Evolutionary conservation across 2,113 vertebrate genomes (phyloP), one percentile per base, ranked within the genome.

Genomic region (Elephantulus edwardii): DNA sequence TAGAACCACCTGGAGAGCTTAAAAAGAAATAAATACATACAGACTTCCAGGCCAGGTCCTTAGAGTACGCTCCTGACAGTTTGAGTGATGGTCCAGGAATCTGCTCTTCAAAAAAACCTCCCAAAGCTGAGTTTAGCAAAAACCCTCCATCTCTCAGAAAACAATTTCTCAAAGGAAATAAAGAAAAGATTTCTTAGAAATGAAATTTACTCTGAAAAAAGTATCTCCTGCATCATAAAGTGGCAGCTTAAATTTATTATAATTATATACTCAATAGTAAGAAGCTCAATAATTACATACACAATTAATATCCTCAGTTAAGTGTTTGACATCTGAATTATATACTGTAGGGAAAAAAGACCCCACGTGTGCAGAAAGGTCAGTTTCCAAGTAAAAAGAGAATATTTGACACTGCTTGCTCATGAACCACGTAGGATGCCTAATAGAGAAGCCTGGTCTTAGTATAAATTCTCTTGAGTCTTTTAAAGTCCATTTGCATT

Each of bases 181-280:
- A 58, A 30, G 42, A 48, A 50, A 62, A 20, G 26, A 35, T 52
- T 92, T 38, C 7, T 64, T 40, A 68, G 70, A 26, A 88, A 60
- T 54, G n/a, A 81, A 91, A 42, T 35, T n/a, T 20, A 81, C 66
- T 76, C 52, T 30, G 3, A 8, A 81, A 89, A 52, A 10, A 64
- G 35, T 68, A 71, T 30, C 24, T 74, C 66, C 30, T 52, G 66
- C 10, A 58, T 2, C 8, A 0, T 52, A 44, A 28, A 60, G 14
- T n/a, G 35, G 24, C n/a, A 28, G 33, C 54, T 83, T 83, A 76
- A n/a, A 44, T 46, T 60, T 62, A 50, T 83, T 91, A 62, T 60
- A 89, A 89, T 91, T 76, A 87, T 44, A 62, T 33, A 83, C 33
- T 86, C 19, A 60, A 87, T 33, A 83, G 30, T 42, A 78, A 64